Evolutionary conservation across 2,888 invertebrate genomes (phyloP).

Genomic region (Volucella zonaria): DNA sequence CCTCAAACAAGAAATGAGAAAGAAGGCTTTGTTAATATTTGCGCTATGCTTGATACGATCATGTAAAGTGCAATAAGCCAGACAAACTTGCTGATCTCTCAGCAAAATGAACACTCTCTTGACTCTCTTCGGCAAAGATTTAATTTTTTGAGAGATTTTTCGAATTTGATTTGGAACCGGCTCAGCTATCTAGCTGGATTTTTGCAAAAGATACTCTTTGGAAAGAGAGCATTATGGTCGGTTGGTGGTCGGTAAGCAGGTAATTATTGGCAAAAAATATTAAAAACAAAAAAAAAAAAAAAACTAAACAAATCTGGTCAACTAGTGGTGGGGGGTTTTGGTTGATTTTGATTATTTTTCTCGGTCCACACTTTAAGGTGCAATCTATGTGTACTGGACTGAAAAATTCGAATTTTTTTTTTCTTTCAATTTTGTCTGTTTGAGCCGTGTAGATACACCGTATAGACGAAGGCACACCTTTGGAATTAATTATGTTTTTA

Average conservation of each 20-base stretch:
- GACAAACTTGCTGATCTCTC: background rate
- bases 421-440: slow-evolving; percentile 5
- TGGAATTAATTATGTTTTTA: slow-evolving; percentile 41
- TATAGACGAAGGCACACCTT: slow-evolving; percentile 50
- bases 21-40: slow-evolving; percentile 45
- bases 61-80: slow-evolving; percentile 62
- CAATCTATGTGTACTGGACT: slow-evolving; percentile 55
- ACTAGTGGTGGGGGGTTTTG: slow-evolving; percentile 12
- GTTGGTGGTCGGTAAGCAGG: slow-evolving; percentile 13
- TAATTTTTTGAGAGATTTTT: background rate
- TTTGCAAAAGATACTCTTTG: slow-evolving; percentile 56
- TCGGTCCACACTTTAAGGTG: slow-evolving; percentile 18
- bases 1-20: slow-evolving; percentile 69
- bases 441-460: slow-evolving; percentile 19
- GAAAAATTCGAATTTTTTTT: slow-evolving; percentile 46
- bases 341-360: slow-evolving; percentile 10
- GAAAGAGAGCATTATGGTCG: slow-evolving; percentile 46
- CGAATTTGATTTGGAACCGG: slow-evolving; percentile 53
- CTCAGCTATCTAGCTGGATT: slow-evolving; percentile 34
- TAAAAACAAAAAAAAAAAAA: slow-evolving; percentile 18
- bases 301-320: slow-evolving; percentile 9
- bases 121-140: slow-evolving; percentile 35
- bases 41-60: slow-evolving; percentile 51
- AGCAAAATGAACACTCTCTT: slow-evolving; percentile 39
- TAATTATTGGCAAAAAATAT: slow-evolving; percentile 36